These are phyloP conservation scores for Anthrax anthrax DNA, from an alignment of 2,888 invertebrate species.

Conservation along the genomic window DNA sequence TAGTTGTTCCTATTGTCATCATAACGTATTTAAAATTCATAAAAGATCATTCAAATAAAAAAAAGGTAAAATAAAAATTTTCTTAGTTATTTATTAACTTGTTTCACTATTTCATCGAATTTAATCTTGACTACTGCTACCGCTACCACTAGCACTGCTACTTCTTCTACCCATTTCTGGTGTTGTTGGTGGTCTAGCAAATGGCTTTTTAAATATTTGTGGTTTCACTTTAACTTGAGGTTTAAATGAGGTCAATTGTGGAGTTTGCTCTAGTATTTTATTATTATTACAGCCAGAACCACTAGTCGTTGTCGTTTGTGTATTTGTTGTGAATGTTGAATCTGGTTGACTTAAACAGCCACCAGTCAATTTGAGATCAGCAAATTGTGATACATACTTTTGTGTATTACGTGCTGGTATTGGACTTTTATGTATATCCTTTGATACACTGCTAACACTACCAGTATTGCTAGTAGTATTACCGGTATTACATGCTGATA, in stretches of 20 bases:
- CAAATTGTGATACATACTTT: conserved; percentile 48
- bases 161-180: conserved; percentile 12
- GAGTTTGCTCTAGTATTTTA: conserved; percentile 15
- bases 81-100: too few species aligned
- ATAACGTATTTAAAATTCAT: too few species aligned
- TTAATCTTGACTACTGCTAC: neutral
- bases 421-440: conserved; percentile 31
- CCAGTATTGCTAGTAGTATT: neutral
- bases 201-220: conserved; percentile 56
- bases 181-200: conserved; percentile 13
- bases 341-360: conserved; percentile 27
- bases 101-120: neutral
- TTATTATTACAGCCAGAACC: neutral
- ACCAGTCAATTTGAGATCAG: conserved; percentile 47
- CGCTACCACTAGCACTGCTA: neutral
- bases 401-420: conserved; percentile 46
- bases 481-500: neutral
- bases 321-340: conserved; percentile 17
- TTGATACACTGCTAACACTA: conserved; percentile 6
- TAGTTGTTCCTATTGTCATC: too few species aligned
- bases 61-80: too few species aligned
- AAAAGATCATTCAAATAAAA: too few species aligned
- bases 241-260: conserved; percentile 35
- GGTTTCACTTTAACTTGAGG: conserved; percentile 71
- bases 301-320: conserved; percentile 17